Evolutionary conservation across 37 sponge, comb jelly and placozoan genomes (phyloP), one percentile per base, ranked within the genome.

Genomic region (Halichondria panicea): DNA sequence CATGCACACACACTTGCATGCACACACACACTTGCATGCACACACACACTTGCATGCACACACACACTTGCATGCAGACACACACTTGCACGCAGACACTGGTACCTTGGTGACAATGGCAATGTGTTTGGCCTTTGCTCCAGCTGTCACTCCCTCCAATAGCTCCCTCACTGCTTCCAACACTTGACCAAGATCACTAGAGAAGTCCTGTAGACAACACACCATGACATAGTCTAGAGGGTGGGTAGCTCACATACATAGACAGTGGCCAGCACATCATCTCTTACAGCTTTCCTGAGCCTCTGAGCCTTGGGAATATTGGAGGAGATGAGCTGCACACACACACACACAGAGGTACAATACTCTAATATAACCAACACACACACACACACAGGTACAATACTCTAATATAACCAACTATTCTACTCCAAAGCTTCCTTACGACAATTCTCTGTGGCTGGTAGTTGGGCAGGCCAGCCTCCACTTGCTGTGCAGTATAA

Each of bases 61-160:
- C 4, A 31, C 30, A 28, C 3, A n/a, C n/a, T 31, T 4, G 45
- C 32, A 42, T 70, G 32, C n/a, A n/a, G n/a, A n/a, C n/a, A n/a
- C n/a, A n/a, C 46, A 43, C 60, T 21, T 21, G 15, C 27, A 58
- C n/a, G 60, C 7, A 7, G 8, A 8, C 6, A 58, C 13, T 7
- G 7, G 9, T 74, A 56, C 83, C 61, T 83, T 74, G 69, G 76
- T 75, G 36, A 83, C 69, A 38, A 83, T 56, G 38, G 45, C 83
- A 1, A 83, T 68, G 25, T 65, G 33, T 37, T 74, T 74, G 4
- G 60, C 69, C 12, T 83, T 82, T 2, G 74, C 74, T 33, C 75
- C 83, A 22, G 9, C 19, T 52, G 8, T 83, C 69, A 68, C 74
- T 15, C 52, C 33, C 22, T 74, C 48, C 37, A 83, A 52, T 24